Base-by-base conservation (phyloP, 2,888 invertebrate species). In the Parapristionchus giblindavisi region DNA sequence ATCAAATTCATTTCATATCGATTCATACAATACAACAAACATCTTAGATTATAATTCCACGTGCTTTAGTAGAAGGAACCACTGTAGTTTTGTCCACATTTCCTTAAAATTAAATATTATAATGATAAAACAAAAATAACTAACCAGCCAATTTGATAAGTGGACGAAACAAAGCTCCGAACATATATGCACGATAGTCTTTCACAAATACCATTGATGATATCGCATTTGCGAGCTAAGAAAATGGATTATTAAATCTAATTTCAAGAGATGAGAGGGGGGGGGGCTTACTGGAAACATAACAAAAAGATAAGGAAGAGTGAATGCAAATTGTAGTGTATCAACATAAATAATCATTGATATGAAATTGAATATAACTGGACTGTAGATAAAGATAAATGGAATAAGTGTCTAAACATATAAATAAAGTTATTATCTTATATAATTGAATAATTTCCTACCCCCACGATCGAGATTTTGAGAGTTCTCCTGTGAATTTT, bases 171-270 rank as follows among this genome's bases (percentile, higher is more conserved):
- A 65, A 43, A 8, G 43, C 43, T 43, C 63, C 63, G 63, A 65
- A 65, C 3, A 65, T 43, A 29, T 43, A 65, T 17, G 63, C 63
- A 21, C 63, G 63, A 65, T 65, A 65, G 63, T 65, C 63, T 43
- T 65, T 65, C 43, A 65, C 43, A 32, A 65, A 65, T 21, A 43
- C 40, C 43, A 65, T 40, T 17, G 40, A 43, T n/a, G 43, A 43
- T 14, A 43, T 36, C 4, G 63, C 63, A 14, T 65, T 65, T 27
- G 63, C 63, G 21, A 65, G 29, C 63, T 65, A 32, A 29, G 32
- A 43, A 24, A 40, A 1, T 40, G 0, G 1, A 61, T 8, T n/a
- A n/a, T n/a, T n/a, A n/a, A n/a, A n/a, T n/a, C n/a, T n/a, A n/a
- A n/a, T n/a, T n/a, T n/a, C n/a, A n/a, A n/a, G n/a, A 43, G 8